A percentile compares a stretch with the other conserved stretches of the same genome.
Evolutionary conservation across 2,888 invertebrate species (phyloP).

Genomic region (Phasia obesa): DNA sequence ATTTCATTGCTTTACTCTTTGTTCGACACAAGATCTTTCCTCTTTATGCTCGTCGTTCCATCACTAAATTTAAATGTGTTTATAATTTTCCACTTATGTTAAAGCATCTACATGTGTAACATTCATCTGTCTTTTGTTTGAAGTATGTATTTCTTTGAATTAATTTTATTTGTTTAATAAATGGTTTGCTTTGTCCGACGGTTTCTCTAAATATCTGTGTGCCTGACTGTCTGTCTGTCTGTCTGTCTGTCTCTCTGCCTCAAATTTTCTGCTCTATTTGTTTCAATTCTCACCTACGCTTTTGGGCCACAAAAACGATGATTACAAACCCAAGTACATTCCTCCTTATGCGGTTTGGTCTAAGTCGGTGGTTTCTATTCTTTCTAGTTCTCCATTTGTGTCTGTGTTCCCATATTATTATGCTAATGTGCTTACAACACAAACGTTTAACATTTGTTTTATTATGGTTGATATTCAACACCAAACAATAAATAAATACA

Average conservation of each 20-base stretch:
- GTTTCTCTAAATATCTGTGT: slow-evolving; percentile 13
- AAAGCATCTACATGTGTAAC: slow-evolving; percentile 34
- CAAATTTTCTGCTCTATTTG: slow-evolving; percentile 64
- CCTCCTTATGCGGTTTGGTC: slow-evolving; percentile 46
- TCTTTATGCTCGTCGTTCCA: neutral
- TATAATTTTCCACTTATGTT: slow-evolving; percentile 23
- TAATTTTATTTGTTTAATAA: slow-evolving; percentile 55
- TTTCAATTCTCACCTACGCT: slow-evolving; percentile 67
- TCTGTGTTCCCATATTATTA: slow-evolving; percentile 32
- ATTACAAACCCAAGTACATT: slow-evolving; percentile 39
- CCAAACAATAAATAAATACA: slow-evolving; percentile 47
- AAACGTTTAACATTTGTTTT: slow-evolving; percentile 57
- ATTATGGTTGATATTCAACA: slow-evolving; percentile 66
- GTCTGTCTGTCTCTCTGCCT: slow-evolving; percentile 2
- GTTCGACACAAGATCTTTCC: neutral
- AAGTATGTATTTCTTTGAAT: slow-evolving; percentile 35
- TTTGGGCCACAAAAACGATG: slow-evolving; percentile 33
- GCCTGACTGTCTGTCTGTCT: neutral
- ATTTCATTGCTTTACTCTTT: neutral
- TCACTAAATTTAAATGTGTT: slow-evolving; percentile 31
- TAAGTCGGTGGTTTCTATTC: slow-evolving; percentile 40
- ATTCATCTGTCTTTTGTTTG: slow-evolving; percentile 38
- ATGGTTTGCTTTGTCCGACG: slow-evolving; percentile 2
- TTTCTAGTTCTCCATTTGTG: neutral
- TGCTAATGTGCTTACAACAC: slow-evolving; percentile 53